Evolutionary conservation across 2,797 vertebrate genomes (phyloP).

Genomic region (Cossypha heuglini): DNA sequence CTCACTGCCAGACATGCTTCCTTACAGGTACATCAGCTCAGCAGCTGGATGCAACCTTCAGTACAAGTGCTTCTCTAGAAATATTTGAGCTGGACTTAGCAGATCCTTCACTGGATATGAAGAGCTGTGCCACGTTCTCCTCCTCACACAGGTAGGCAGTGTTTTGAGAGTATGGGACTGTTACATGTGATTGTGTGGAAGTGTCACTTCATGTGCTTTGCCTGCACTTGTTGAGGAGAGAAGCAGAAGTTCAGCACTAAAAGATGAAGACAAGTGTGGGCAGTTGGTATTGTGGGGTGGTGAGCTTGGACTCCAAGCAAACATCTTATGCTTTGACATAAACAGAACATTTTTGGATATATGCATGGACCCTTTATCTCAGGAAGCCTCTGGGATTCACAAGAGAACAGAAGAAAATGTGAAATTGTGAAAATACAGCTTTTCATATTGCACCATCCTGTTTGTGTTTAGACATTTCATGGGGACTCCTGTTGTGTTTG

Average conservation of each 20-base stretch:
- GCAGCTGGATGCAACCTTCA: constrained; percentile 96
- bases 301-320: background rate
- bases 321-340: background rate
- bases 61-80: constrained; percentile 92
- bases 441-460: background rate
- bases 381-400: background rate
- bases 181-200: rapidly evolving
- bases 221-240: background rate
- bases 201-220: rapidly evolving
- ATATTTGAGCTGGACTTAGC: constrained; percentile 93
- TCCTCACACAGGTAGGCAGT: constrained; percentile 86
- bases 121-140: constrained; percentile 87
- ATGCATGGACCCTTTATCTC: rapidly evolving
- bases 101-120: constrained; percentile 91
- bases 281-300: rapidly evolving
- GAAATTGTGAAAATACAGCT: background rate
- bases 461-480: background rate
- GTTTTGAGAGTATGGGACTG: background rate
- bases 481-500: background rate
- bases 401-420: background rate
- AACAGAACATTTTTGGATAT: background rate
- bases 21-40: constrained; percentile 93
- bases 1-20: background rate
- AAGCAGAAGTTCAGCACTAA: background rate
- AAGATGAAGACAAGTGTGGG: rapidly evolving